Evolutionary conservation across 2,797 vertebrate genomes (phyloP).

Genomic region (Vespertilio murinus): DNA sequence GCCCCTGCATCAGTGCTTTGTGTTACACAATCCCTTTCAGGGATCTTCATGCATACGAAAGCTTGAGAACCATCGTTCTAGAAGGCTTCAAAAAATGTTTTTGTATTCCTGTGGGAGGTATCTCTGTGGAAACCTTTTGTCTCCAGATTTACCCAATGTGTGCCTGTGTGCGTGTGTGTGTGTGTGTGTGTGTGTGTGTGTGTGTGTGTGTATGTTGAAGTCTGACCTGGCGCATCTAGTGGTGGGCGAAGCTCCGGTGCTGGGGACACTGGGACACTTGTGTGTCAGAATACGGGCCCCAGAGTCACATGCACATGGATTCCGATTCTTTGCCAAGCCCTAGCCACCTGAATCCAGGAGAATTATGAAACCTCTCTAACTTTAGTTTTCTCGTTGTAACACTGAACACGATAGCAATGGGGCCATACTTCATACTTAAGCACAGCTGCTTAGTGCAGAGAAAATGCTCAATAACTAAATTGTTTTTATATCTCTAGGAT

Average conservation of each 20-base stretch:
- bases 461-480: background rate
- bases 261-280: background rate
- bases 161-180: background rate
- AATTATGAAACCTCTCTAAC: background rate
- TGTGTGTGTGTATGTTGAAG: background rate
- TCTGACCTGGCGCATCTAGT: background rate
- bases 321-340: background rate
- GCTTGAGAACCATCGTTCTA: background rate
- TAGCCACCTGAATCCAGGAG: background rate
- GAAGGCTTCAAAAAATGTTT: background rate
- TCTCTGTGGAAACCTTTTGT: background rate
- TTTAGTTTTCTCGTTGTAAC: background rate
- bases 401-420: background rate
- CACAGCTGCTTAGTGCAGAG: background rate
- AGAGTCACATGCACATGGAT: background rate
- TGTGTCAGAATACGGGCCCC: background rate
- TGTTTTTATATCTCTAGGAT: background rate
- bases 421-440: background rate
- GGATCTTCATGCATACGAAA: background rate
- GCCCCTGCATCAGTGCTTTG: background rate
- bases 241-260: background rate
- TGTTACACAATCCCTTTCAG: background rate
- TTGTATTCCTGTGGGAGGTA: background rate
- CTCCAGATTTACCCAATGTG: background rate
- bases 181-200: background rate